phyloP scores from a whole-genome alignment of 2,797 vertebrate species.

The Smutsia gigantea region DNA sequence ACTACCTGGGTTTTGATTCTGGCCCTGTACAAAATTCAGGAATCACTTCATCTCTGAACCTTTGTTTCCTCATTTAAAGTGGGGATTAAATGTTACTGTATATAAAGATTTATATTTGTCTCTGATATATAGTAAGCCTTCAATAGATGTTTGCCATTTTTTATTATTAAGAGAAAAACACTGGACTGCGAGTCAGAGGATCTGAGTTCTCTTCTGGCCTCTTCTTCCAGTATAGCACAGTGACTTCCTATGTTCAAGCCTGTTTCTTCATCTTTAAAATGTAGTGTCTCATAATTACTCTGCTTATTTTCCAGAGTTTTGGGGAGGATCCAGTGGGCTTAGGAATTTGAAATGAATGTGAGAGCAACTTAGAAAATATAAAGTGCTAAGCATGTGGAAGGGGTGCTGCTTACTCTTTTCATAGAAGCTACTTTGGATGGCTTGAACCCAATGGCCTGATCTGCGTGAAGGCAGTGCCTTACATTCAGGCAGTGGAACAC shows the following conservation, averaged over 20 bases:
- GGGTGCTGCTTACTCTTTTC: neutral
- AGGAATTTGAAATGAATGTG: neutral
- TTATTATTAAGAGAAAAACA: neutral
- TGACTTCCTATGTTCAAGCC: neutral
- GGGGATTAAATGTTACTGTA: neutral
- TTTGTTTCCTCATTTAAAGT: conserved; percentile 32
- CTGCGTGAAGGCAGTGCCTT: neutral
- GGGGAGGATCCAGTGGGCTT: neutral
- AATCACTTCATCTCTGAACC: conserved; percentile 17
- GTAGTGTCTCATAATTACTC: neutral
- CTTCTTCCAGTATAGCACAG: neutral
- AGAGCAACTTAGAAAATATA: conserved; percentile 15
- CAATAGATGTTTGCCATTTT: neutral
- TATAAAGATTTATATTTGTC: conserved; percentile 21
- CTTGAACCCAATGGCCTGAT: neutral
- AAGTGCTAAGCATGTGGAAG: neutral
- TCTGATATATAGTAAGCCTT: neutral
- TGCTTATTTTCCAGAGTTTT: neutral
- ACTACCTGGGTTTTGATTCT: conserved; percentile 1
- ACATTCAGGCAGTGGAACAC: neutral
- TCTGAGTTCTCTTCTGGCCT: neutral
- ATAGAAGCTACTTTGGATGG: neutral
- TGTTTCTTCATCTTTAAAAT: conserved; percentile 25
- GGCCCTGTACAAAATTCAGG: neutral
- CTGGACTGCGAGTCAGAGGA: neutral